phyloP scores from a whole-genome alignment of 1,140 invertebrate species.

The Brachionus rotundiformis region DNA sequence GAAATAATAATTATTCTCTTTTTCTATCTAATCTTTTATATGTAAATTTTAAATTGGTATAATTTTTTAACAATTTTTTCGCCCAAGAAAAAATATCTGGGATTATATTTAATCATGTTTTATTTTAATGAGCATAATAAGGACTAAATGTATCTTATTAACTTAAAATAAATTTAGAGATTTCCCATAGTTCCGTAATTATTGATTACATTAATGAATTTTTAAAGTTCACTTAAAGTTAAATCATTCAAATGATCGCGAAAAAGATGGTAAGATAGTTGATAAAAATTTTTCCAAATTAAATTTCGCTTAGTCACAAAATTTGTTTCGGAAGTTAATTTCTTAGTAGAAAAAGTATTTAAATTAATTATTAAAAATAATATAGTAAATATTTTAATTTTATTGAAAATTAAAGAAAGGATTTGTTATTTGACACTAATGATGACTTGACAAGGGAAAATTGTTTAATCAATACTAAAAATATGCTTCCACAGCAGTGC shows the following conservation, averaged over 20 bases:
- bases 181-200: not conserved
- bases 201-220: not conserved
- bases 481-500: not conserved
- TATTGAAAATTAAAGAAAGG: too few species aligned
- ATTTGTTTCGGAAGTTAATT: too few species aligned
- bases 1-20: not conserved
- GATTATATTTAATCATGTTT: not conserved
- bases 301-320: too few species aligned
- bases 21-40: not conserved
- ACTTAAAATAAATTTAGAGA: not conserved
- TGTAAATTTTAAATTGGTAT: not conserved
- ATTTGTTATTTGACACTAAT: not conserved
- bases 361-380: too few species aligned
- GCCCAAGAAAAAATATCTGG: not conserved
- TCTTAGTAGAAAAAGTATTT: too few species aligned
- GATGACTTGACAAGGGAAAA: not conserved
- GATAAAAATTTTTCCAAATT: too few species aligned
- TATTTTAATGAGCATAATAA: not conserved
- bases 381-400: too few species aligned
- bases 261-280: too few species aligned
- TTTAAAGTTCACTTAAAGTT: not conserved
- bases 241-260: too few species aligned
- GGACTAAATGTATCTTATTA: not conserved
- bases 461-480: not conserved
- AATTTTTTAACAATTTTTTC: conserved; percentile 2